Evolutionary conservation across 2,888 invertebrate genomes (phyloP).

Genomic region (Ligdia adustata): DNA sequence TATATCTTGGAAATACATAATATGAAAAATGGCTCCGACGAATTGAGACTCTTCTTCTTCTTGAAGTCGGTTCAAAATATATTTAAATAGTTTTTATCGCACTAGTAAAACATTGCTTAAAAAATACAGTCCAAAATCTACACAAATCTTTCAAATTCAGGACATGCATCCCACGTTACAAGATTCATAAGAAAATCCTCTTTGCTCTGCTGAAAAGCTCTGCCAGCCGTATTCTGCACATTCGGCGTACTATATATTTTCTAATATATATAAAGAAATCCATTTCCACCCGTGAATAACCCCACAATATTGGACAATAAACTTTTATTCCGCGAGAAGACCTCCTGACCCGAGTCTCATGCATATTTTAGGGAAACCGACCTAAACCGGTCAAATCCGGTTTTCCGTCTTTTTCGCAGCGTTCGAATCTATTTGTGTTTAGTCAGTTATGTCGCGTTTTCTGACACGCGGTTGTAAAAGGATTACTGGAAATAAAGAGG

Average conservation of each 20-base stretch:
- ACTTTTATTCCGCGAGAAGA: constrained; percentile 55
- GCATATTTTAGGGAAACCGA: constrained; percentile 64
- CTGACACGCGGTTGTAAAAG: constrained; percentile 23
- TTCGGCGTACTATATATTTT: constrained; percentile 20
- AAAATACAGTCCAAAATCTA: too few species aligned
- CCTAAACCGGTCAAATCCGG: constrained; percentile 50
- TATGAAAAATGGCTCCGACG: too few species aligned
- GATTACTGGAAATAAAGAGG: constrained; percentile 16
- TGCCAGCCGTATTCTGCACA: neutral
- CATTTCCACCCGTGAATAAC: constrained; percentile 42
- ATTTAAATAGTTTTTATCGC: too few species aligned
- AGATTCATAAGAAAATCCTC: too few species aligned
- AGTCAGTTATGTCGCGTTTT: constrained; percentile 35
- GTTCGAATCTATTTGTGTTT: constrained; percentile 43
- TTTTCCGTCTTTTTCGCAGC: constrained; percentile 43
- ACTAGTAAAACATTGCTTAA: too few species aligned
- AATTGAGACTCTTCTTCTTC: too few species aligned
- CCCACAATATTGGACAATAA: constrained; percentile 48
- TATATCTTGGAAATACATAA: too few species aligned
- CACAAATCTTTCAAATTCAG: too few species aligned
- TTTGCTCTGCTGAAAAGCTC: too few species aligned
- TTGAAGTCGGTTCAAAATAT: too few species aligned
- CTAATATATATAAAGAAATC: constrained; percentile 33
- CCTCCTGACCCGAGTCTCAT: constrained; percentile 58
- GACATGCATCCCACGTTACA: too few species aligned